Evolutionary conservation across 2,113 vertebrate species (phyloP), one percentile per base, ranked within the genome.

Genomic region (Cyprinodon variegatus): DNA sequence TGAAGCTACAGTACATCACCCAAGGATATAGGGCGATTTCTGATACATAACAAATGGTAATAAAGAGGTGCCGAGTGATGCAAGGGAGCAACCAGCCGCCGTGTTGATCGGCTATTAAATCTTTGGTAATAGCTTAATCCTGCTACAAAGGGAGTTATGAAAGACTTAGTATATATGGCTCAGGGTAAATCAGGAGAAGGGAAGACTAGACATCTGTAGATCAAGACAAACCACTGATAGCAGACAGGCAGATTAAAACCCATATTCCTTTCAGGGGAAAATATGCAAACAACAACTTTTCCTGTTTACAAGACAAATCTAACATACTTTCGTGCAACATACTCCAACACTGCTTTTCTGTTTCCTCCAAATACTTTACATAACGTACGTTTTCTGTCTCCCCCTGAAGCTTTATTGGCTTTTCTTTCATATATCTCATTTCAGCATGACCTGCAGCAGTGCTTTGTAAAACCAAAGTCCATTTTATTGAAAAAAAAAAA

Each of bases 211-310:
- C 64, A 74, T 86, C 76, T 74, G 50, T 41, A 70, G 59, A 86
- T 79, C 65, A 76, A 77, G 43, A 45, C 43, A 45, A 45, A 11
- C 2, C 6, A 76, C 39, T 72, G 81, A 90, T 88, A 64, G 41
- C 70, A 77, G 79, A 79, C 75, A 74, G 86, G 83, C 53, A 79
- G n/a, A 13, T 10, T 36, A n/a, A 29, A 53, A 37, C 40, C 20
- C 12, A 45, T 14, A 36, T 2, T 37, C 50, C 53, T 45, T 39
- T 37, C 39, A 36, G 12, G 39, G 41, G 41, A n/a, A 79, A 84
- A 71, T 78, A 88, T 88, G 78, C 73, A 83, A 75, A 87, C 74
- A 88, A 86, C 46, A 70, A 71, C 74, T 2, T 57, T 40, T 46
- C 17, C 37, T 20, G 45, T 14, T 40, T 10, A 4, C n/a, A 36